Evolutionary conservation across 2,888 invertebrate species (phyloP).

Genomic region (Sialis lutaria): DNA sequence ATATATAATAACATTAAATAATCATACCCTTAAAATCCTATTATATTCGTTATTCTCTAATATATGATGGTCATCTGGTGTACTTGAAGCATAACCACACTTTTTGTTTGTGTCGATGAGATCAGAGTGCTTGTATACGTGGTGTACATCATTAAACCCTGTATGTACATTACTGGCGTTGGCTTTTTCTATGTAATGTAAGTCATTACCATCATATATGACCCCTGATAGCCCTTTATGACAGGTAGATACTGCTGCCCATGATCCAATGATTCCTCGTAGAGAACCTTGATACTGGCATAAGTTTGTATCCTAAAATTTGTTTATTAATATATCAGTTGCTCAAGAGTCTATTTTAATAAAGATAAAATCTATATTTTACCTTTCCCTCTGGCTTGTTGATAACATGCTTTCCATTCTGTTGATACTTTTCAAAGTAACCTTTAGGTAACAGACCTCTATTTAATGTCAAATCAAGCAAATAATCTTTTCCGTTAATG

Average conservation of each 20-base stretch:
- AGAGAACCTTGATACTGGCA: constrained; percentile 68
- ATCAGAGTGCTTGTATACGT: constrained; percentile 48
- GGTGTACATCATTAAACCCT: constrained; percentile 26
- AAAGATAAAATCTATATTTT: constrained; percentile 9
- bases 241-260: constrained; percentile 77
- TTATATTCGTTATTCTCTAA: constrained; percentile 30
- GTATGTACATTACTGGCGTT: constrained; percentile 11
- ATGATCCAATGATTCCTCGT: constrained; percentile 47
- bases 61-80: constrained; percentile 17
- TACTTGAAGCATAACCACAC: constrained; percentile 27
- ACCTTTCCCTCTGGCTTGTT: constrained; percentile 38
- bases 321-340: background rate
- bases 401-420: constrained; percentile 33
- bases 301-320: constrained; percentile 45
- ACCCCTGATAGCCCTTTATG: constrained; percentile 52
- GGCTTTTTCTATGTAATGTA: constrained; percentile 50
- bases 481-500: constrained; percentile 44
- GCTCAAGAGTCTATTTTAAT: no score
- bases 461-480: constrained; percentile 56
- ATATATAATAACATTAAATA: background rate
- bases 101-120: constrained; percentile 37
- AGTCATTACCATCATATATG: constrained; percentile 57
- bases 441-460: constrained; percentile 49
- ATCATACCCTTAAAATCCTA: constrained; percentile 46
- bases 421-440: constrained; percentile 43